Conservation (phyloP, 2,888 invertebrate genomes). For the Eristalis arbustorum region DNA sequence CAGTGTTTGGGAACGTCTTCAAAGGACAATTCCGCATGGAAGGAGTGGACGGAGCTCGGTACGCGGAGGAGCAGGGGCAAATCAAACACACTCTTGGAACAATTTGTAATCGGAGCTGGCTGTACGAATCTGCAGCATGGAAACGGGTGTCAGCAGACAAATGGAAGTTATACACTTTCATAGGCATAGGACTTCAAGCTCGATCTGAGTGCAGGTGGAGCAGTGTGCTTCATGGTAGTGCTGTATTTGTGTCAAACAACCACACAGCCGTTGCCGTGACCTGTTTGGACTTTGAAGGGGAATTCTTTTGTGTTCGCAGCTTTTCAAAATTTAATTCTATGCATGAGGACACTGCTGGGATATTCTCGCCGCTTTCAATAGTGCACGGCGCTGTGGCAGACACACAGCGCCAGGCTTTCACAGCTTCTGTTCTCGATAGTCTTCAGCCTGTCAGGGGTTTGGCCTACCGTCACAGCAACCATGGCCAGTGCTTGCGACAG, state of each 20-base stretch:
- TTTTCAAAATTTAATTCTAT: conserved; percentile 58
- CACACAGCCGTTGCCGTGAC: neutral
- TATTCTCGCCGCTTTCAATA: conserved; percentile 29
- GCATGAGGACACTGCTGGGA: conserved; percentile 52
- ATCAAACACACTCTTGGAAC: conserved; percentile 56
- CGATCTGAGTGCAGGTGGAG: conserved; percentile 15
- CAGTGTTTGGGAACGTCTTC: conserved; percentile 42
- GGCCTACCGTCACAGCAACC: too few relatives aligned
- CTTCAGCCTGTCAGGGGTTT: too few relatives aligned
- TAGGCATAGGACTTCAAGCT: conserved; percentile 46
- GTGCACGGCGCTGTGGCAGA: neutral
- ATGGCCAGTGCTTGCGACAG: too few relatives aligned
- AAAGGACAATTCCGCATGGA: conserved; percentile 40
- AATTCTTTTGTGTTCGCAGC: conserved; percentile 35
- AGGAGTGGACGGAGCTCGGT: neutral
- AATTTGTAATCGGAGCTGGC: conserved; percentile 64
- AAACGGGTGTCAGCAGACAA: conserved; percentile 6
- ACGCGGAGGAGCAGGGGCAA: conserved; percentile 35
- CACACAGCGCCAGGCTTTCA: neutral
- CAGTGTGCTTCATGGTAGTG: conserved; percentile 37
- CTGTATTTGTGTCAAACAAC: conserved; percentile 31
- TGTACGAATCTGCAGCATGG: conserved; percentile 17
- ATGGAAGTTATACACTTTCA: conserved; percentile 44
- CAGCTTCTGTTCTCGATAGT: neutral
- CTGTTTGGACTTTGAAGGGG: conserved; percentile 19